These are phyloP conservation scores for Papilio glaucus DNA, from an alignment of 1,140 invertebrate species.

Conservation along the genomic window DNA sequence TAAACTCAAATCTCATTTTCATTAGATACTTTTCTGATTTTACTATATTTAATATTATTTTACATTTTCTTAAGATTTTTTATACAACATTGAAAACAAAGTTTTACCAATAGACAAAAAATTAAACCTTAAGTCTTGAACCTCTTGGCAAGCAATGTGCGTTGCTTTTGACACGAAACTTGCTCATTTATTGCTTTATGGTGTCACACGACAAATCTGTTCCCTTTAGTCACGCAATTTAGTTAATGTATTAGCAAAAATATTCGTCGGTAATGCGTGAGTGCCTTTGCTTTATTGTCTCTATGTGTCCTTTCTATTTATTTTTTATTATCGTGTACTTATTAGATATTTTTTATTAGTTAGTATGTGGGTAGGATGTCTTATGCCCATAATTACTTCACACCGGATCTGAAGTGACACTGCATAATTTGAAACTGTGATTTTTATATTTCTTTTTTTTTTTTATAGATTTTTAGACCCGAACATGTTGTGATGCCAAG, in stretches of 20 bases:
- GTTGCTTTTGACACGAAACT: conserved; percentile 15
- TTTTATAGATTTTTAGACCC: conserved; percentile 77
- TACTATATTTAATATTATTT: no score
- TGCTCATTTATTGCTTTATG: conserved; percentile 34
- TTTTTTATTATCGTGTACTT: conserved; percentile 78
- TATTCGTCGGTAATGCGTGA: conserved; percentile 74
- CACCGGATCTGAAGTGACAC: conserved; percentile 78
- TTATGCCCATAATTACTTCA: conserved; percentile 74
- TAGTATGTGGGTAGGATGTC: conserved; percentile 65
- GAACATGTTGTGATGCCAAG: conserved; percentile 79
- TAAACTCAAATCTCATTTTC: no score
- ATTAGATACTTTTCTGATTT: no score
- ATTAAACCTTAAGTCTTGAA: no score
- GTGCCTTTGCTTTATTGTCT: conserved; percentile 77
- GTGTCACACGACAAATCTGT: conserved; percentile 37
- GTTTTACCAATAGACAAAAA: background rate
- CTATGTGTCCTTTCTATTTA: conserved; percentile 78
- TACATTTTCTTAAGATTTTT: no score
- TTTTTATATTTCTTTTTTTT: conserved; percentile 79
- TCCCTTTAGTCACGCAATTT: conserved; percentile 40
- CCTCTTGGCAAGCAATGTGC: no score
- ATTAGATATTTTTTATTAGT: conserved; percentile 73
- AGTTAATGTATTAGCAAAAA: conserved; percentile 57
- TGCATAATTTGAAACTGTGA: conserved; percentile 83
- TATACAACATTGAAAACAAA: background rate